phyloP scores from a whole-genome alignment of 1,140 invertebrate genomes.

The Ceratina japonica region DNA sequence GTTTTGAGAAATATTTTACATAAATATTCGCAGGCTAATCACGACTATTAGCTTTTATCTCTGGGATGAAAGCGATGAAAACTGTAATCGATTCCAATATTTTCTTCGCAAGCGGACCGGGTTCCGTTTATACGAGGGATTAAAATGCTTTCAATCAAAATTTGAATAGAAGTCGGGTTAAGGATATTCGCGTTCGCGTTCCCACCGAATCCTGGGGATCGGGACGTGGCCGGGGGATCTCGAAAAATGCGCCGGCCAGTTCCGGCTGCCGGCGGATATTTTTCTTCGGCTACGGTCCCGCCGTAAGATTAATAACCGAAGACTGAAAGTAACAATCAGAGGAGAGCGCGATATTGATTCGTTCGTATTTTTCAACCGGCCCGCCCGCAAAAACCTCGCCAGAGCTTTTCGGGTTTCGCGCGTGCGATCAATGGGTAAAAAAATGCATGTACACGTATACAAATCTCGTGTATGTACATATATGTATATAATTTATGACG shows the following conservation, averaged over 20 bases:
- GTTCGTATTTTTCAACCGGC: conserved; percentile 47
- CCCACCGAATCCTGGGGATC: no score
- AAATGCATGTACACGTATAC: conserved; percentile 1
- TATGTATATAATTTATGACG: conserved; percentile 58
- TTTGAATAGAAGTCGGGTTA: neutral
- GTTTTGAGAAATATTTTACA: neutral
- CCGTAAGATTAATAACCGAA: conserved; percentile 46
- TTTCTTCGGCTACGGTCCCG: conserved; percentile 4
- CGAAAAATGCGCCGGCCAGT: no score
- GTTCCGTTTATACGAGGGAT: no score
- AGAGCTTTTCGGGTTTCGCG: neutral
- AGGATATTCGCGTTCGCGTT: neutral
- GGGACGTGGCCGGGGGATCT: no score
- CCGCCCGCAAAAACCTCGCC: conserved; percentile 10
- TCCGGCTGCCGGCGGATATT: conserved; percentile 8
- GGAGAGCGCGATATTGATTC: conserved; percentile 45
- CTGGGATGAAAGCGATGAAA: no score
- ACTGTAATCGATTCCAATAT: no score
- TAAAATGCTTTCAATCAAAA: no score
- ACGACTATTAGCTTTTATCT: no score
- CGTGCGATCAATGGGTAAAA: conserved; percentile 16
- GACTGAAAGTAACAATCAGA: conserved; percentile 36
- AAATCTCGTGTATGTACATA: neutral
- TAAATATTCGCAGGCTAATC: neutral
- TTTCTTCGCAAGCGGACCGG: no score